Conservation (phyloP, 2,888 invertebrate genomes). For the Parascotia fuliginaria region DNA sequence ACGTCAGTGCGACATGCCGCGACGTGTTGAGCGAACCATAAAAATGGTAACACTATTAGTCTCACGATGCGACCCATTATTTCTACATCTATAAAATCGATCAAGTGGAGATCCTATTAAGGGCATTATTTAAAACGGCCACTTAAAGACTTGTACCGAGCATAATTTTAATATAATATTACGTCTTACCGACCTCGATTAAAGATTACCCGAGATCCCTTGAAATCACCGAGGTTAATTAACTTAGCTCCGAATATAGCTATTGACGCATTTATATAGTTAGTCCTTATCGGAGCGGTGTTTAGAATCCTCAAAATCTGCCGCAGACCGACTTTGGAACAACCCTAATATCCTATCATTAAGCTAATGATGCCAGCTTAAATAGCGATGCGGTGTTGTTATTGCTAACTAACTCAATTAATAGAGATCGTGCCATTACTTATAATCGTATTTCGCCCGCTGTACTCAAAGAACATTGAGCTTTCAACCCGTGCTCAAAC, state of each 20-base stretch:
- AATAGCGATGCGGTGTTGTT: conserved; percentile 66
- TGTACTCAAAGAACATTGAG: conserved; percentile 30
- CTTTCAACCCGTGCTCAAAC: conserved; percentile 24
- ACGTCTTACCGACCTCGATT: conserved; percentile 18
- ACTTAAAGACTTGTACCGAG: conserved; percentile 14
- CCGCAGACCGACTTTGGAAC: conserved; percentile 38
- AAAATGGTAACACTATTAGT: conserved; percentile 36
- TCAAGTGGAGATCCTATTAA: conserved; percentile 23
- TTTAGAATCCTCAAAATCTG: conserved; percentile 41
- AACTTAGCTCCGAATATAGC: conserved; percentile 25
- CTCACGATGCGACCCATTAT: conserved; percentile 40
- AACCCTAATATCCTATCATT: conserved; percentile 59
- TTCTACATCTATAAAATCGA: conserved; percentile 34
- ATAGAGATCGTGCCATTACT: conserved; percentile 52
- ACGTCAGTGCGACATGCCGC: conserved; percentile 47
- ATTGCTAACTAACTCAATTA: conserved; percentile 70
- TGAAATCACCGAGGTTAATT: conserved; percentile 29
- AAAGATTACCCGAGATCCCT: conserved; percentile 32
- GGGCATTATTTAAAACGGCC: conserved; percentile 34
- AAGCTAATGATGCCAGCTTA: conserved; percentile 67
- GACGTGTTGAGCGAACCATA: conserved; percentile 49
- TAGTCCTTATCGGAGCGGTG: conserved; percentile 33
- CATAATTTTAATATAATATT: conserved; percentile 32
- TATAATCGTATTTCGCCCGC: conserved; percentile 27
- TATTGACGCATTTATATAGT: conserved; percentile 26